Base-by-base conservation (phyloP, 2,113 vertebrate species). In the Mastomys coucha region DNA sequence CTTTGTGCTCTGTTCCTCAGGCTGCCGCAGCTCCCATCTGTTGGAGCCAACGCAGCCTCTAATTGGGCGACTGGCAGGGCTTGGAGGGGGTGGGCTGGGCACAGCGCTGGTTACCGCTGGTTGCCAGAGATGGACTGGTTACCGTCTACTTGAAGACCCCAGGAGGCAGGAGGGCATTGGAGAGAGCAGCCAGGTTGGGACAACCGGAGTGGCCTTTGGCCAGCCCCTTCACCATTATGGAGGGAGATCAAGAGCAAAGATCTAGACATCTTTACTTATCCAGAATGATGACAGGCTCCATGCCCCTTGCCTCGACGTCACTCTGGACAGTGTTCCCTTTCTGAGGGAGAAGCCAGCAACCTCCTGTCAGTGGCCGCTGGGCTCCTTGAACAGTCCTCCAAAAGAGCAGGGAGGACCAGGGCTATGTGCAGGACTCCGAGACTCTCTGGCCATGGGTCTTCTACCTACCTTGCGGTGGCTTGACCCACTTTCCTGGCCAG, bases 21-120 rank as follows among this genome's bases (percentile, higher is more conserved):
- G 89, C 95, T 96, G 98, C 97, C 96, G 97, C 97, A 97, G 97
- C 97, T 97, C 98, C 97, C 96, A 96, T 97, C 97, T 97, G 97
- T 97, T 95, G 97, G 91, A 97, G 91, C 96, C 94, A 96, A 94
- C 91, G 93, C 97, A 97, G 97, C 94, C 94, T 98, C 96, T 96
- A 96, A 96, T 96, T 97, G 96, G 97, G 94, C 93, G 60, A 19
- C 76, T 70, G 96, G 97, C 96, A 96, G 92, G 93, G 95, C 77
- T 94, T 85, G 76, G 97, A 96, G 84, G 85, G 96, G 95, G 88
- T 91, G 88, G 92, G 86, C 88, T 63, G 91, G 91, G 89, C 92
- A 33, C 77, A 9, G 96, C 5, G 49, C 91, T 75, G 24, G 88
- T 63, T 76, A 77, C 67, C 7, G 39, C 89, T 80, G 19, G 91